Evolutionary conservation across 2,113 vertebrate genomes (phyloP).

Genomic region (Eleginops maclovinus): DNA sequence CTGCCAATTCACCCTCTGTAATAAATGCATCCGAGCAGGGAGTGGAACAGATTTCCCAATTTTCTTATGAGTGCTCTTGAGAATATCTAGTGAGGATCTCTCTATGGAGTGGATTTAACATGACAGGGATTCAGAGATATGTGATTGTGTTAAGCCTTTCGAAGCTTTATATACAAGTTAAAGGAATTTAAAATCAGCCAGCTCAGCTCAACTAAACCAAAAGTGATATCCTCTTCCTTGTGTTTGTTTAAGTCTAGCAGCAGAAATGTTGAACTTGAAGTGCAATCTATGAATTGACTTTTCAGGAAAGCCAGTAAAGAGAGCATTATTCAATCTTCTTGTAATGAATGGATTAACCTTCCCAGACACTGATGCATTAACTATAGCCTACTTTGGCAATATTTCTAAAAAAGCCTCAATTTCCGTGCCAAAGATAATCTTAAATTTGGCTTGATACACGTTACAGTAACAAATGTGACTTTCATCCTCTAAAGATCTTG

Average conservation of each 20-base stretch:
- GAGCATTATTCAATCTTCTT: constrained; percentile 33
- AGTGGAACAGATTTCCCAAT: constrained; percentile 31
- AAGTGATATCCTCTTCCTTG: constrained; percentile 20
- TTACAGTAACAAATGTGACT: constrained; percentile 14
- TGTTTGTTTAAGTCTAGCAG: constrained; percentile 37
- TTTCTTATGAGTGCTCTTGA: constrained; percentile 41
- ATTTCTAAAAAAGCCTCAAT: constrained; percentile 5
- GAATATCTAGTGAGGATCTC: constrained; percentile 60
- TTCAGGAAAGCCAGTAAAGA: constrained; percentile 12
- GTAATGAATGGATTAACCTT: constrained; percentile 40
- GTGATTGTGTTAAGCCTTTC: constrained; percentile 55
- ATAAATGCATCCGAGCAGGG: constrained; percentile 34
- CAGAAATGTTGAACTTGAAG: constrained; percentile 27
- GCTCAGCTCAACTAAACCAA: constrained; percentile 36
- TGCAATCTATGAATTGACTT: constrained; percentile 29
- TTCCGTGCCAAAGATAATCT: background rate
- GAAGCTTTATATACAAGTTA: constrained; percentile 61
- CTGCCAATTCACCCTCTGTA: constrained; percentile 21
- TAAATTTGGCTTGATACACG: constrained; percentile 19
- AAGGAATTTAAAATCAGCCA: constrained; percentile 55
- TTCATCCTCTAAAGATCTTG: constrained; percentile 32
- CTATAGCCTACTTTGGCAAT: background rate
- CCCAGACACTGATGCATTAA: background rate
- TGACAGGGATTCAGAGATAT: constrained; percentile 60
- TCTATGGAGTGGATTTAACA: constrained; percentile 59